Conservation (phyloP, 37 sponge, comb jelly and placozoan species). For the Eunapius fragilis region DNA sequence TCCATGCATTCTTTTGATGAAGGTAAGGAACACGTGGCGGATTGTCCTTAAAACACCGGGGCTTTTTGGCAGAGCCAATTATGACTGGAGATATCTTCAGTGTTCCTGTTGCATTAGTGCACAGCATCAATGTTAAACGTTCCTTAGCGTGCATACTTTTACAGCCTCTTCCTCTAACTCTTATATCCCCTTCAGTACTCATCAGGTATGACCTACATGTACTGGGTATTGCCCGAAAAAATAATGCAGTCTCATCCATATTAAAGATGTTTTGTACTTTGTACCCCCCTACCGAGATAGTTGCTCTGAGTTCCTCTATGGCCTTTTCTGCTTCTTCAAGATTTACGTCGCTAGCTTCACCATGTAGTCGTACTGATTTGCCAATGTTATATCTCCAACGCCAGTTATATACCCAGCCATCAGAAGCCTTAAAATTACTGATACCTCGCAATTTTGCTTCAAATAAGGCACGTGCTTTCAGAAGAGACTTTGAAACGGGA, state of each 20-base stretch:
- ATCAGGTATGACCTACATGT: background rate
- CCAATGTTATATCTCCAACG: background rate
- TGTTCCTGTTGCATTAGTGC: background rate
- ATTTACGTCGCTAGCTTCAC: background rate
- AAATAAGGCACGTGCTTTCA: background rate
- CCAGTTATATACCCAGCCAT: background rate
- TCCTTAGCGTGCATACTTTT: background rate
- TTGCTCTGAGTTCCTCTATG: background rate
- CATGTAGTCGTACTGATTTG: background rate
- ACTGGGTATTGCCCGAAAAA: background rate
- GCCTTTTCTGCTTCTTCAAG: background rate
- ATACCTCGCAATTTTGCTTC: background rate
- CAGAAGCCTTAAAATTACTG: background rate
- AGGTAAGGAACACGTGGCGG: constrained; percentile 2
- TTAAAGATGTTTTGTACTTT: background rate
- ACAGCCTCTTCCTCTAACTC: background rate
- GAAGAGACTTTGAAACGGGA: background rate
- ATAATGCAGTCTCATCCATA: background rate
- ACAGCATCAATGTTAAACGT: background rate
- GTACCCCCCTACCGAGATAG: background rate
- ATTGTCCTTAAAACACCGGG: constrained; percentile 8
- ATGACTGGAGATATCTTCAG: background rate
- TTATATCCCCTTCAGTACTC: background rate
- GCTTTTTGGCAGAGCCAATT: constrained; percentile 13
- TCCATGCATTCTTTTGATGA: constrained; percentile 22